Evolutionary conservation across 1,140 invertebrate genomes (phyloP), one percentile per base, ranked within the genome.

Genomic region (Drosophila quadrilineata): DNA sequence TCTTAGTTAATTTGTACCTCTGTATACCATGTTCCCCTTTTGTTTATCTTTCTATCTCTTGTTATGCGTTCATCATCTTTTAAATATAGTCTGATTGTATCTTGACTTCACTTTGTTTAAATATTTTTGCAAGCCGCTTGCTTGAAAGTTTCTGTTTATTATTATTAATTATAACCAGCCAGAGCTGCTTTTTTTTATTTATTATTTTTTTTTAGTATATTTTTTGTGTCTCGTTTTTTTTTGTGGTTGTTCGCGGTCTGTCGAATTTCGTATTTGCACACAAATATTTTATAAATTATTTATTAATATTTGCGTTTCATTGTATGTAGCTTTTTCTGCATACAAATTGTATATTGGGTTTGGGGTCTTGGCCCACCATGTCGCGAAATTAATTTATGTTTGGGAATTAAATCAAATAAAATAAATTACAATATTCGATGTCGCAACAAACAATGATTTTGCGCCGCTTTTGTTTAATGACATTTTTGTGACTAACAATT

Each of bases 221-320:
- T n/a, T n/a, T n/a, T n/a, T n/a, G n/a, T n/a, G n/a, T n/a, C n/a
- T n/a, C n/a, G 16, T 17, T 29, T 33, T n/a, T 29, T 40, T 8
- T 46, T 46, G 16, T 12, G 59, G 31, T 36, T 57, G 43, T 40
- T 56, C 33, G 43, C 12, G 52, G 41, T 64, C 60, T 48, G 60
- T 19, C 24, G 33, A 26, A 50, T 59, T 49, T 53, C 35, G 24
- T 50, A 29, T 49, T 46, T 35, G 38, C 45, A 26, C 38, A 33
- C 12, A 16, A 10, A 57, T 29, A 57, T 29, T 45, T 57, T 40
- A 49, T 54, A 46, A 38, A 56, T 54, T 26, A 52, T 52, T 52
- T 60, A 60, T 62, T 33, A 43, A 33, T 53, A 41, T 53, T 53
- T 53, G 35, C 8, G 9, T 53, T 29, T 29, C 24, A 24, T 19